These are phyloP conservation scores for Melanotaenia trifasciata DNA, from an alignment of 2,797 vertebrate species.

Conservation along the genomic window DNA sequence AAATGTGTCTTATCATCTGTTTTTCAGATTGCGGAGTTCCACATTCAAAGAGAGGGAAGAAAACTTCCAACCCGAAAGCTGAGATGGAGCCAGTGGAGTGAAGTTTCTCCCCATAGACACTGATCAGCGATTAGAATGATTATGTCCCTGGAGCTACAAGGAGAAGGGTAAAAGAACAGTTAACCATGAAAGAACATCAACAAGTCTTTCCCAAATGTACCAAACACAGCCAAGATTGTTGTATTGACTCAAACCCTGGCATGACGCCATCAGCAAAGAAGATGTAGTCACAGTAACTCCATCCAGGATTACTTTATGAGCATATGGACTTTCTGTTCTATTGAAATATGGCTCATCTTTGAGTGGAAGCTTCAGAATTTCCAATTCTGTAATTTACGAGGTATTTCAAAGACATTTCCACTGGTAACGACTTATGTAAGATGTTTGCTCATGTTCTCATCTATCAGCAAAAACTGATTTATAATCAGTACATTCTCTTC, in stretches of 20 bases:
- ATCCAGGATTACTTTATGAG: conserved; percentile 15
- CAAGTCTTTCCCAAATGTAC: conserved; percentile 36
- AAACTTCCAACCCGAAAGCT: conserved; percentile 50
- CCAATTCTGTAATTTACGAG: neutral
- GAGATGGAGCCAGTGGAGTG: conserved; percentile 46
- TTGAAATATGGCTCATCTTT: conserved; percentile 5
- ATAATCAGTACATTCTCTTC: conserved; percentile 21
- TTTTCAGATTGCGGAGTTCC: conserved; percentile 75
- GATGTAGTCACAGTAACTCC: neutral
- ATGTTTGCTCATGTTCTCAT: conserved; percentile 44
- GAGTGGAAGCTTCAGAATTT: conserved; percentile 18
- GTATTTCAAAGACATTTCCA: neutral
- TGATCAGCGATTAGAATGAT: conserved; percentile 33
- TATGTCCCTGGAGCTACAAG: conserved; percentile 21
- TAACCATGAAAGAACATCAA: conserved; percentile 44
- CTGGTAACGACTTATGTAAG: conserved; percentile 10
- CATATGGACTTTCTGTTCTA: conserved; percentile 13
- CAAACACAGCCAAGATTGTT: conserved; percentile 22
- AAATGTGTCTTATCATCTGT: conserved; percentile 9
- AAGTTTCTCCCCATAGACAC: conserved; percentile 29
- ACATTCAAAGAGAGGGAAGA: conserved; percentile 70
- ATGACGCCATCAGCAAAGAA: conserved; percentile 2
- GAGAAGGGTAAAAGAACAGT: conserved; percentile 35
- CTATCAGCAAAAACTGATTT: conserved; percentile 11
- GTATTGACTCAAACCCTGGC: conserved; percentile 15